Conservation (phyloP, 2,888 invertebrate genomes). For the Ariolimax columbianus region DNA sequence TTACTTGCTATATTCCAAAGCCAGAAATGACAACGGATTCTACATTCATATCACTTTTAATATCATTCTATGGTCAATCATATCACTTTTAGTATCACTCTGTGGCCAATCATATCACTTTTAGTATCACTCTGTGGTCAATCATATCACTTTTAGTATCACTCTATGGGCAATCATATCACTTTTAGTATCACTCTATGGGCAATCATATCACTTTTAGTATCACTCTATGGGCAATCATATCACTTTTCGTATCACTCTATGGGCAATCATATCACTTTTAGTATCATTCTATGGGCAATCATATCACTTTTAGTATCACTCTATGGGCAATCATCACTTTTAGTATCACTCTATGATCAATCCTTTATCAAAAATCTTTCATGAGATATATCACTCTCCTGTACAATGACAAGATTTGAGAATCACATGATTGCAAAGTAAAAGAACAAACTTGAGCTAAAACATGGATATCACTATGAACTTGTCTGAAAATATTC, state of each 20-base stretch:
- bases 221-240: too few relatives aligned
- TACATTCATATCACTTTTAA: background rate
- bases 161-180: too few relatives aligned
- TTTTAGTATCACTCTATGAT: background rate
- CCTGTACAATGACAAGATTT: background rate
- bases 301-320: background rate
- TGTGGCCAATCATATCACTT: too few relatives aligned
- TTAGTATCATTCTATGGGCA: too few relatives aligned
- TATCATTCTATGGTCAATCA: too few relatives aligned
- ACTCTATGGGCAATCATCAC: too few relatives aligned
- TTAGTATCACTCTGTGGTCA: background rate
- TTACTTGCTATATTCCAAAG: background rate
- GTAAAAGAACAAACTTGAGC: constrained; percentile 5
- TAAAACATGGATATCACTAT: background rate
- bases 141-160: background rate
- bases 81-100: background rate
- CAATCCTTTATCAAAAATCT: background rate
- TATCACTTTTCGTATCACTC: background rate
- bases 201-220: background rate
- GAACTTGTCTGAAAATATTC: background rate
- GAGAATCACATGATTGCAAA: background rate
- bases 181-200: background rate
- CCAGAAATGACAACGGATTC: background rate
- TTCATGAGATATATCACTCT: background rate
- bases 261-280: too few relatives aligned